Base-by-base conservation (phyloP, 2,797 vertebrate species). In the Gastrophryne carolinensis region DNA sequence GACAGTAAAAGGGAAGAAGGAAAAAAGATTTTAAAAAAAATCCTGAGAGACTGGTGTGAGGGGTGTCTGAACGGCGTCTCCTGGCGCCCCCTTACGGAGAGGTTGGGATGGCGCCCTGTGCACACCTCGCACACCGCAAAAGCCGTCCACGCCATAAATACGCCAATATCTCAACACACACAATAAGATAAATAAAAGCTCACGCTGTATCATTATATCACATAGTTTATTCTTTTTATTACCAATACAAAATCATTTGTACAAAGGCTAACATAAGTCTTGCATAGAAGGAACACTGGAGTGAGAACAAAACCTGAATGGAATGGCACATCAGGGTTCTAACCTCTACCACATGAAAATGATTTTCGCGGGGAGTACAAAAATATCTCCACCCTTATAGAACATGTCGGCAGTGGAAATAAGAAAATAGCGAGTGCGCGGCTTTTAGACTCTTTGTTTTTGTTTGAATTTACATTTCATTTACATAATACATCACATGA, bases 221-320 rank as follows among this genome's bases (percentile, higher is more conserved):
- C 66, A 75, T 75, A 47, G 50, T 93, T 93, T 93, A 93, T 94
- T 93, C 90, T 37, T 65, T 30, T 70, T 91, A 81, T 90, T 87
- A 86, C 87, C 91, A 86, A 90, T 91, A 93, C 82, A 92, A 94
- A 93, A 91, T 89, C 82, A 90, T 90, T 89, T 89, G 83, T 91
- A 92, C 90, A 92, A 92, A 91, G 89, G 85, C 84, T 87, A 89
- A 91, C 90, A 85, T 90, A 91, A 86, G 82, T 88, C 84, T 86
- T 93, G 92, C 90, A 93, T 93, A 92, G 90, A 91, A 91, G 87
- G 84, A 93, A 90, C 83, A 91, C 84, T 84, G 86, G 82, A 87
- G 83, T 83, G 65, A 79, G n/a, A 88, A 89, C 80, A 85, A 86
- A 85, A 86, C 84, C 82, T 60, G 80, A 82, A 83, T 88, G 87